Conservation (phyloP, 2,113 vertebrate genomes). For the Crotalus tigris region DNA sequence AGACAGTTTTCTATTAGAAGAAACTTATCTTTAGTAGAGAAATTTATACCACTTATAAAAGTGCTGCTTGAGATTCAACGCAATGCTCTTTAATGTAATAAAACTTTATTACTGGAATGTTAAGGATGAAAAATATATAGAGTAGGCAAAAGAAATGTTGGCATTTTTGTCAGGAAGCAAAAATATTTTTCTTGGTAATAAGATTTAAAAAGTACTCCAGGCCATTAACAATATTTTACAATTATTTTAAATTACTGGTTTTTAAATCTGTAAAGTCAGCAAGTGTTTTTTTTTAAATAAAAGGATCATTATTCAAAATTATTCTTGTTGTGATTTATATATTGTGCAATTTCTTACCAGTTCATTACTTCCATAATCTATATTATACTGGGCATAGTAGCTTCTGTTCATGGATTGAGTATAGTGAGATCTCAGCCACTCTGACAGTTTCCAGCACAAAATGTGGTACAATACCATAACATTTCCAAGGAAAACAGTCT, state of each 20-base stretch:
- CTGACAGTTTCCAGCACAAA: neutral
- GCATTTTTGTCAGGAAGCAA: neutral
- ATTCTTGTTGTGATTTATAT: neutral
- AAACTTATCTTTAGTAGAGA: neutral
- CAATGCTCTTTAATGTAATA: neutral
- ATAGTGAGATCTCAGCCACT: neutral
- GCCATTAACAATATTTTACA: neutral
- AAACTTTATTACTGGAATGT: neutral
- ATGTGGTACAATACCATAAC: neutral
- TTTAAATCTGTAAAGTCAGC: neutral
- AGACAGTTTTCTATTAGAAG: neutral
- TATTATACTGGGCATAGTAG: neutral
- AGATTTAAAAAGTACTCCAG: neutral
- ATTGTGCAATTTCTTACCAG: neutral
- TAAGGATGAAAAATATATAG: neutral
- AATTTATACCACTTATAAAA: too few relatives aligned
- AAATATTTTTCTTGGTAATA: neutral
- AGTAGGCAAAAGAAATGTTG: neutral
- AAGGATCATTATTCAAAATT: neutral
- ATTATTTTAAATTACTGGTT: neutral
- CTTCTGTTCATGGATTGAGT: neutral
- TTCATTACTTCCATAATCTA: neutral
- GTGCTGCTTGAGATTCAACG: neutral
- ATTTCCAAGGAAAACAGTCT: neutral
- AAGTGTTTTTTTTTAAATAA: neutral